A percentile compares a stretch with the other conserved stretches of the same genome.
phyloP scores from a whole-genome alignment of 2,797 vertebrate genomes.

The Melanotaenia pygmaea region DNA sequence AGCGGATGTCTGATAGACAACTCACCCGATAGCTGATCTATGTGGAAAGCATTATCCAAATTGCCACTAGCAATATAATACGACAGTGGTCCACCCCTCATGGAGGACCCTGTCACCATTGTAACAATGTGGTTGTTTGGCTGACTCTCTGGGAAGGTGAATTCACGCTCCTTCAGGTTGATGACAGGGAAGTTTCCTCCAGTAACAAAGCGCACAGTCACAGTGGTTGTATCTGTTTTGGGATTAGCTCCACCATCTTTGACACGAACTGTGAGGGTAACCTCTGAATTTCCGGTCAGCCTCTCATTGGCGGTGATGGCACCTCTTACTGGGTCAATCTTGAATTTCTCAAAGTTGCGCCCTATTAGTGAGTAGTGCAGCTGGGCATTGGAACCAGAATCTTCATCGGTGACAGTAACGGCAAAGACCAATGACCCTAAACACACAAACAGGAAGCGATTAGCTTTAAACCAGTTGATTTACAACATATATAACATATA shows the following conservation, averaged over 20 bases:
- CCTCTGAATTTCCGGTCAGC: constrained; percentile 87
- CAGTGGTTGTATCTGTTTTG: constrained; percentile 92
- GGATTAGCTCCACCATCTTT: constrained; percentile 89
- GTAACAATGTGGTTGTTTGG: constrained; percentile 88
- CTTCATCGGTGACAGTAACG: constrained; percentile 95
- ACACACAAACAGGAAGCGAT: constrained; percentile 19
- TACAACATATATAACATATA: no score
- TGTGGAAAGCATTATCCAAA: constrained; percentile 90
- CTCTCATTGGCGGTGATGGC: constrained; percentile 91
- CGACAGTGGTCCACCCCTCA: constrained; percentile 90
- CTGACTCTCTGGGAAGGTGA: constrained; percentile 94
- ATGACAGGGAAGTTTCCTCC: constrained; percentile 91
- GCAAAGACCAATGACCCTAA: constrained; percentile 95
- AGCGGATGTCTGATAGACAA: constrained; percentile 87
- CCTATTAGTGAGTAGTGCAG: constrained; percentile 94
- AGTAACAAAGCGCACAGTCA: constrained; percentile 93
- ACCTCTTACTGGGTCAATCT: constrained; percentile 91
- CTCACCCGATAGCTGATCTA: constrained; percentile 94
- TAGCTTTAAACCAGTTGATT: neutral
- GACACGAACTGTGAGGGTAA: constrained; percentile 93
- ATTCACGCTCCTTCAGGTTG: constrained; percentile 86
- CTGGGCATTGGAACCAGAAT: constrained; percentile 90
- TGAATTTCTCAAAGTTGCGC: constrained; percentile 92
- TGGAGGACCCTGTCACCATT: constrained; percentile 87
- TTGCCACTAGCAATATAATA: constrained; percentile 97